Evolutionary conservation across 2,113 vertebrate species (phyloP), one percentile per base, ranked within the genome.

Genomic region (Gallinago media): DNA sequence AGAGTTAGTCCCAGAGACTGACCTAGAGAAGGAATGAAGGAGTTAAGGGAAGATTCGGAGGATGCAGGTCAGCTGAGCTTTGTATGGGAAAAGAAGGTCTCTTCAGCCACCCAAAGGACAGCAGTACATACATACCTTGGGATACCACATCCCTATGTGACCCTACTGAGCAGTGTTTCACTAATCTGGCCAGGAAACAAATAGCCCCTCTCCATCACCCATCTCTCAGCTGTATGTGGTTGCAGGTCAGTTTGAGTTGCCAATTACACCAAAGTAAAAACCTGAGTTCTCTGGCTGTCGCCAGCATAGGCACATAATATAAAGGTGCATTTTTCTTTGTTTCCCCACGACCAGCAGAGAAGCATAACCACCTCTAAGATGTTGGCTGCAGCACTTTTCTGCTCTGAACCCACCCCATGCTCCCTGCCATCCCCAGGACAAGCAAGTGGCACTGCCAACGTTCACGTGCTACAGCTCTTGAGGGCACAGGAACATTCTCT

Each of bases 401-500:
- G 26, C 61, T 29, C 61, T 20, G 17, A 29, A 17, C 17, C 36
- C 13, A 29, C 36, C 16, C 36, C 38, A 29, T 11, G 12, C 14
- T 13, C 11, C 68, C 8, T 91, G 80, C 34, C 13, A 25, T 50
- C 7, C n/a, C 25, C 34, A 42, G 50, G 55, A 73, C n/a, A 29
- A 47, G 32, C 12, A 74, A 42, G 32, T 5, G 29, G 19, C 50
- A 3, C 58, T 46, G 68, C 20, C 65, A 42, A 7, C 1, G 0
- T 55, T 42, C 66, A 3, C 0, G 1, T 56, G 29, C 27, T 38
- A 14, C 2, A 3, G 17, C 50, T 74, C 22, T 12, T 63, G 36
- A 12, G 36, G 58, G 42, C 55, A n/a, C 16, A 31, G 49, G 22
- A 40, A 26, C 25, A 4, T 21, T 32, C 46, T 66, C 38, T 62